A percentile compares a stretch with the other conserved stretches of the same genome.
Evolutionary conservation across 2,888 invertebrate genomes (phyloP).

Genomic region (Sesamia inferens): DNA sequence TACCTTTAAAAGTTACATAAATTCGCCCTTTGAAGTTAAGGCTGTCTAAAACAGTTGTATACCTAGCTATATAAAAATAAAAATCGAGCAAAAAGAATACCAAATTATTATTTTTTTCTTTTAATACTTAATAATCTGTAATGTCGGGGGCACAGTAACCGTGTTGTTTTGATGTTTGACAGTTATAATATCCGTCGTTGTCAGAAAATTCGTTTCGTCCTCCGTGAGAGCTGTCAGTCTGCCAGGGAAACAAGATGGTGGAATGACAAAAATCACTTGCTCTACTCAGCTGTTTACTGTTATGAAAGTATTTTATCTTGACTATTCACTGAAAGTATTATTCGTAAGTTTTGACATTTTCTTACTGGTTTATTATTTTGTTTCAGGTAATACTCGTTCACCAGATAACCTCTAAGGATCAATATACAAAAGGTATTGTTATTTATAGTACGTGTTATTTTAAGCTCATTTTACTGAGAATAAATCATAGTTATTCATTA

Average conservation of each 20-base stretch:
- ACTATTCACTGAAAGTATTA: neutral
- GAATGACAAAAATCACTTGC: conserved; percentile 49
- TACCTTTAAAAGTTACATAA: conserved; percentile 20
- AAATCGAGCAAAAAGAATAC: conserved; percentile 18
- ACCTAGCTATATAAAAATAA: conserved; percentile 12
- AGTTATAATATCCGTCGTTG: conserved; percentile 76
- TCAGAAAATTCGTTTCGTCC: conserved; percentile 70
- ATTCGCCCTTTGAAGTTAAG: conserved; percentile 35
- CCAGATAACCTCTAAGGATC: neutral
- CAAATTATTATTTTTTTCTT: conserved; percentile 14
- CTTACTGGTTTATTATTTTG: conserved; percentile 6
- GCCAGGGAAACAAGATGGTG: conserved; percentile 57
- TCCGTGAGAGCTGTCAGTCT: conserved; percentile 57
- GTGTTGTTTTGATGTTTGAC: conserved; percentile 69
- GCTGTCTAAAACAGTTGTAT: conserved; percentile 35
- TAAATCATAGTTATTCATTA: neutral
- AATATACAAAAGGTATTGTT: neutral
- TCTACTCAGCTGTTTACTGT: conserved; percentile 29
- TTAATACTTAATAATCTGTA: conserved; percentile 36
- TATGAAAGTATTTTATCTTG: conserved; percentile 9
- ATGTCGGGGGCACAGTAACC: conserved; percentile 46
- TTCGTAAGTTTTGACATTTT: neutral
- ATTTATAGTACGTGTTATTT: neutral
- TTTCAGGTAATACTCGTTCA: conserved; percentile 31
- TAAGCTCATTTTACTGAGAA: neutral